Evolutionary conservation across 1,140 invertebrate genomes (phyloP).

Genomic region (Danaus plexippus): DNA sequence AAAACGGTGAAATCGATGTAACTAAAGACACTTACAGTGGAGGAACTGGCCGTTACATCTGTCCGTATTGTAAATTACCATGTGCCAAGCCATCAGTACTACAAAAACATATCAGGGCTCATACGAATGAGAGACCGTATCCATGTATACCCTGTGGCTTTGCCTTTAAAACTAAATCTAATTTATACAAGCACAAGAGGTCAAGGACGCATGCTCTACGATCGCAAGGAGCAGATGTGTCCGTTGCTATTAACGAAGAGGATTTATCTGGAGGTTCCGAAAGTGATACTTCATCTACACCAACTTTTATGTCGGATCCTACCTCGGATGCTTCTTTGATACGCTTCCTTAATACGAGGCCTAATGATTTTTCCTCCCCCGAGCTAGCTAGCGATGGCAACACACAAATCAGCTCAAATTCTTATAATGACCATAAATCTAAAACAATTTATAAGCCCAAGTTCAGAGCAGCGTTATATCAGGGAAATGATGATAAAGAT

Average conservation of each 20-base stretch:
- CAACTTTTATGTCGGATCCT: constrained; percentile 49
- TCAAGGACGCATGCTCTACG: constrained; percentile 86
- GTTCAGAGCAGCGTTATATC: constrained; percentile 78
- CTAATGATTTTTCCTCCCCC: constrained; percentile 57
- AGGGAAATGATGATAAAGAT: constrained; percentile 60
- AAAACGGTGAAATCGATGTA: constrained; percentile 67
- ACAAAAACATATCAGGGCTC: constrained; percentile 92
- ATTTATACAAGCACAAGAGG: constrained; percentile 91
- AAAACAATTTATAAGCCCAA: constrained; percentile 85
- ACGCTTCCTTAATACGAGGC: constrained; percentile 42
- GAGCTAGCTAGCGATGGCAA: constrained; percentile 45
- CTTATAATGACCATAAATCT: constrained; percentile 57
- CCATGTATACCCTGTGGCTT: constrained; percentile 91
- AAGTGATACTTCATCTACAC: constrained; percentile 60
- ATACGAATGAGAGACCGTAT: constrained; percentile 94
- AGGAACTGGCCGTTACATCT: constrained; percentile 79
- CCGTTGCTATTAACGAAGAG: constrained; percentile 65
- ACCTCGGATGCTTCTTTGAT: constrained; percentile 42
- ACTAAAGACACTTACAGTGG: constrained; percentile 64
- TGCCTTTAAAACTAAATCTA: constrained; percentile 95
- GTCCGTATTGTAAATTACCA: constrained; percentile 88
- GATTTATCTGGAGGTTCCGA: constrained; percentile 72
- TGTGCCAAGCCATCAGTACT: constrained; percentile 95
- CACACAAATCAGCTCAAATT: constrained; percentile 33
- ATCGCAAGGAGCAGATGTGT: constrained; percentile 73